phyloP scores from a whole-genome alignment of 2,797 vertebrate species.

The Chelidonichthys spinosus region DNA sequence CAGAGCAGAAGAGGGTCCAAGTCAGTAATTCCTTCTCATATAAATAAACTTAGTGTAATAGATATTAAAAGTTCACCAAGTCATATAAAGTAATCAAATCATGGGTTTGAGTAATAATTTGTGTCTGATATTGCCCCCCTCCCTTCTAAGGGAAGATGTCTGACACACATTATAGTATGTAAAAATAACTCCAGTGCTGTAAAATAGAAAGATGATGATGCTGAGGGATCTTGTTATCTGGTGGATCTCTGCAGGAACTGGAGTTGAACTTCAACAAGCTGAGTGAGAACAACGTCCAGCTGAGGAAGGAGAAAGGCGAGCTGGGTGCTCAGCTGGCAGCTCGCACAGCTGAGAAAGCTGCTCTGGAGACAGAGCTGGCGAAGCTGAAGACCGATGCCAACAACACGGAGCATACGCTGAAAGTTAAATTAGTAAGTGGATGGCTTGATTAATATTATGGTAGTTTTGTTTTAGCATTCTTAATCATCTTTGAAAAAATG shows the following conservation, averaged over 20 bases:
- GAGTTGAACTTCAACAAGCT: conserved; percentile 78
- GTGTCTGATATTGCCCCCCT: neutral
- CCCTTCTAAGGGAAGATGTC: neutral
- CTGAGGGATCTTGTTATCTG: conserved; percentile 9
- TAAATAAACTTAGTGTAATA: too few relatives aligned
- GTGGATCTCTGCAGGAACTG: conserved; percentile 73
- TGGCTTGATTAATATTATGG: neutral
- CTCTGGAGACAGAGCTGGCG: conserved; percentile 54
- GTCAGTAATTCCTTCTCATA: conserved; percentile 48
- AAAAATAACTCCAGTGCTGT: neutral
- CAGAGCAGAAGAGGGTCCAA: conserved; percentile 81
- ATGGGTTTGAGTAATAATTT: neutral
- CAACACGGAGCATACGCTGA: conserved; percentile 52
- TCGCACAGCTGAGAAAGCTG: conserved; percentile 74
- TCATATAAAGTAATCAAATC: too few relatives aligned
- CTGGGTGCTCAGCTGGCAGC: conserved; percentile 81
- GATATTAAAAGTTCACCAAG: neutral
- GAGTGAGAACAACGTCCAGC: conserved; percentile 64
- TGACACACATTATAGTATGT: neutral
- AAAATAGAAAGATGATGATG: conserved; percentile 16
- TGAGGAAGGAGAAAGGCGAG: conserved; percentile 75
- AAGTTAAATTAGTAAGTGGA: conserved; percentile 71
- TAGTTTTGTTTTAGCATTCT: neutral
- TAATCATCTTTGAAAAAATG: neutral
- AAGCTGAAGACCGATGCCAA: conserved; percentile 73